Conservation (phyloP, 2,888 invertebrate species). For the Apamea anceps region DNA sequence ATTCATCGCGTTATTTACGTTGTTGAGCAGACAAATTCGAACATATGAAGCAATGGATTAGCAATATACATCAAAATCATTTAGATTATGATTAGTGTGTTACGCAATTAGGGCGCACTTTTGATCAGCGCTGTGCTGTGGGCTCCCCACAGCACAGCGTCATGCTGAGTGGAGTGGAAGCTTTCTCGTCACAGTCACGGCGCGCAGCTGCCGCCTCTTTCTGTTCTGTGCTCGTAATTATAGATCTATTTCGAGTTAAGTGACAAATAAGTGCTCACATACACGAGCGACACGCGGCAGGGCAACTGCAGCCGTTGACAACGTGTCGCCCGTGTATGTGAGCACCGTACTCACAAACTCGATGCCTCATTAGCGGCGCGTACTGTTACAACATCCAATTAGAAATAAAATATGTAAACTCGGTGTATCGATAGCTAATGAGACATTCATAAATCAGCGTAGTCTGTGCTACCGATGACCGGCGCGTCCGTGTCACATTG, state of each 20-base stretch:
- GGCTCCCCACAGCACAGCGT: too few species aligned
- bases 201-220: neutral
- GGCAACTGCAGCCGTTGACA: neutral
- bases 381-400: conserved; percentile 13
- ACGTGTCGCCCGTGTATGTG: neutral
- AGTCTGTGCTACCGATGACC: neutral
- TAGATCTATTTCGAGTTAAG: neutral
- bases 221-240: neutral
- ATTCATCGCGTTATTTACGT: neutral
- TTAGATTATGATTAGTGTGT: neutral
- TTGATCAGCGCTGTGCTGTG: neutral
- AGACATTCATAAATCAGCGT: conserved; percentile 6
- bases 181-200: neutral
- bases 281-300: neutral
- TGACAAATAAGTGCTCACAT: neutral
- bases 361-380: too few species aligned
- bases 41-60: too few species aligned
- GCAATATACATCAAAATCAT: neutral
- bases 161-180: neutral
- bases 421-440: conserved; percentile 41
- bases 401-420: conserved; percentile 10
- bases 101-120: neutral
- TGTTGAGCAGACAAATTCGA: neutral
- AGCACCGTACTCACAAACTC: neutral
- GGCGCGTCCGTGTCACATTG: conserved; percentile 5